Conservation (phyloP, 2,113 vertebrate genomes). For the Tupaia chinensis region DNA sequence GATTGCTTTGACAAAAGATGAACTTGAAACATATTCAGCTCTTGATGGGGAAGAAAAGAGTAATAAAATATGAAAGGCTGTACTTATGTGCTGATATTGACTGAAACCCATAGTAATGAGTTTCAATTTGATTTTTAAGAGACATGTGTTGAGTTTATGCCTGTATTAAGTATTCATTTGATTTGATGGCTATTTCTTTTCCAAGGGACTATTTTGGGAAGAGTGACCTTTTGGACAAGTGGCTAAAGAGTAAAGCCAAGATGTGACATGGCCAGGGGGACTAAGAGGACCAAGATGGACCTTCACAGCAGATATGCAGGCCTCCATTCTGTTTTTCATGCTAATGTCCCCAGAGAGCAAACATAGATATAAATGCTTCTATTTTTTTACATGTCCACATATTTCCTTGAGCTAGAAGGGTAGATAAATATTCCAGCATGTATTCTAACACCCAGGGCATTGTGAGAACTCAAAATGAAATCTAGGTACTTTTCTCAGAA, state of each 20-base stretch:
- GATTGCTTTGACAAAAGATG: constrained; percentile 70
- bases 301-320: neutral
- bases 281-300: neutral
- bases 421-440: neutral
- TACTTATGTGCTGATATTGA: neutral
- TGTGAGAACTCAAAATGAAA: neutral
- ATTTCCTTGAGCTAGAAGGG: neutral
- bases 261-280: neutral
- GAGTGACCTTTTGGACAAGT: neutral
- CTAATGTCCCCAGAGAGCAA: neutral
- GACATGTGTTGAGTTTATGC: neutral
- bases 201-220: neutral
- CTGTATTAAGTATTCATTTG: neutral
- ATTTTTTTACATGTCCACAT: neutral
- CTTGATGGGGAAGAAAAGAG: neutral
- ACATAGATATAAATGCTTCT: neutral
- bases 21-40: constrained; percentile 46
- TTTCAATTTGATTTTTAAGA: constrained; percentile 25
- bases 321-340: neutral
- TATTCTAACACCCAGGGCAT: neutral
- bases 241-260: neutral
- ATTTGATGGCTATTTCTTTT: neutral
- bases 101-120: neutral
- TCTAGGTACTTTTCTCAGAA: neutral
- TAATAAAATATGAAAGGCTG: constrained; percentile 34